Conservation (phyloP, 2,113 vertebrate genomes). For the Hemibagrus wyckioides region DNA sequence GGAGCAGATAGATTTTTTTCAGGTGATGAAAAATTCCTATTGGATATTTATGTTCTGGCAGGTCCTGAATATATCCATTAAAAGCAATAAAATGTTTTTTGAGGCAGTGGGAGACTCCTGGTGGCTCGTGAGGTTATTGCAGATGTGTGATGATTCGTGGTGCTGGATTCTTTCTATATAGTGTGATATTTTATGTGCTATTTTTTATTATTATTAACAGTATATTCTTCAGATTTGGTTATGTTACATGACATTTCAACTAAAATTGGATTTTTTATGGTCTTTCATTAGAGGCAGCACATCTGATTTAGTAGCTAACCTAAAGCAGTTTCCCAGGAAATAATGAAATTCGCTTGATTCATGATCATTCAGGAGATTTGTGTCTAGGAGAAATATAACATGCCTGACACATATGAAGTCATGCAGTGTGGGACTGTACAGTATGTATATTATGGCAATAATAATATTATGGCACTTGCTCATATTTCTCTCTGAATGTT, state of each 20-base stretch:
- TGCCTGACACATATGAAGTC: neutral
- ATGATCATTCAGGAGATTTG: neutral
- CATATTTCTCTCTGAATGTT: neutral
- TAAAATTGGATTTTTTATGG: neutral
- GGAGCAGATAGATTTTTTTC: neutral
- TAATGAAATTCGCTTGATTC: neutral
- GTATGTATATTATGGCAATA: neutral
- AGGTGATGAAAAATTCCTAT: neutral
- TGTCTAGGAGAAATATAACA: neutral
- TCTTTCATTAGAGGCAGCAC: neutral
- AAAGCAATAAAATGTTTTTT: neutral
- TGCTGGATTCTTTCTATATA: neutral
- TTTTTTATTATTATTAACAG: neutral
- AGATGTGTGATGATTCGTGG: neutral
- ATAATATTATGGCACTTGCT: neutral
- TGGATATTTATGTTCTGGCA: neutral
- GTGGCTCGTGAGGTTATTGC: constrained; percentile 12
- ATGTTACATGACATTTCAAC: neutral
- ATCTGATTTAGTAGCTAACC: neutral
- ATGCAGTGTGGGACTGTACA: neutral
- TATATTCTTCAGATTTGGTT: neutral
- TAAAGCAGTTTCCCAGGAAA: neutral
- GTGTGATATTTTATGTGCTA: neutral
- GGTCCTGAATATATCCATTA: neutral
- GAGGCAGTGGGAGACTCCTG: constrained; percentile 20